A percentile compares a stretch with the other conserved stretches of the same genome.
These are phyloP conservation scores for Abramis brama DNA, from an alignment of 2,113 vertebrate genomes.

Conservation along the genomic window DNA sequence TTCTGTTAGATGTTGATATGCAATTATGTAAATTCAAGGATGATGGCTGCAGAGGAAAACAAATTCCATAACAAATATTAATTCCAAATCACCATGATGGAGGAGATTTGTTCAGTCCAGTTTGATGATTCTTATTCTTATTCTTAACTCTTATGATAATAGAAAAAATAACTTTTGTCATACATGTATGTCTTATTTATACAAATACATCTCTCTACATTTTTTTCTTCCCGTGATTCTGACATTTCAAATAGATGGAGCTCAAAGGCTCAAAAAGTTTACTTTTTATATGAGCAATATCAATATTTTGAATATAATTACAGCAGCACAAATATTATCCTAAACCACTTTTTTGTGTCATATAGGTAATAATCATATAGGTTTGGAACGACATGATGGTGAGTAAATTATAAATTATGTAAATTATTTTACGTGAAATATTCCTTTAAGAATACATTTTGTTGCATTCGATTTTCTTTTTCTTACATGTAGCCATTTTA, in stretches of 20 bases:
- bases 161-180: neutral
- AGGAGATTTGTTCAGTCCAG: neutral
- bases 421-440: neutral
- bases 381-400: neutral
- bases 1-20: constrained; percentile 33
- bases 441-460: neutral
- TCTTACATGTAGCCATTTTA: constrained; percentile 4
- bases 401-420: neutral
- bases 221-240: neutral
- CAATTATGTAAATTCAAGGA: constrained; percentile 45
- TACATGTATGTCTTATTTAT: neutral
- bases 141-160: neutral
- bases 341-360: neutral
- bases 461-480: neutral
- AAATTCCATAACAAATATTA: constrained; percentile 36
- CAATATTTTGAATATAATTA: neutral
- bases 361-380: neutral
- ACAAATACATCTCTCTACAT: neutral
- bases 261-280: neutral
- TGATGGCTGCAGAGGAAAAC: constrained; percentile 39
- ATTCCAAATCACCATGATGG: constrained; percentile 18
- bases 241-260: neutral
- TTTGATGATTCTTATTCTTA: neutral
- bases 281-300: neutral
- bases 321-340: neutral